A percentile compares a stretch with the other conserved stretches of the same genome.
These are phyloP conservation scores for Ophion ellenae DNA, from an alignment of 2,888 invertebrate genomes.

Conservation along the genomic window DNA sequence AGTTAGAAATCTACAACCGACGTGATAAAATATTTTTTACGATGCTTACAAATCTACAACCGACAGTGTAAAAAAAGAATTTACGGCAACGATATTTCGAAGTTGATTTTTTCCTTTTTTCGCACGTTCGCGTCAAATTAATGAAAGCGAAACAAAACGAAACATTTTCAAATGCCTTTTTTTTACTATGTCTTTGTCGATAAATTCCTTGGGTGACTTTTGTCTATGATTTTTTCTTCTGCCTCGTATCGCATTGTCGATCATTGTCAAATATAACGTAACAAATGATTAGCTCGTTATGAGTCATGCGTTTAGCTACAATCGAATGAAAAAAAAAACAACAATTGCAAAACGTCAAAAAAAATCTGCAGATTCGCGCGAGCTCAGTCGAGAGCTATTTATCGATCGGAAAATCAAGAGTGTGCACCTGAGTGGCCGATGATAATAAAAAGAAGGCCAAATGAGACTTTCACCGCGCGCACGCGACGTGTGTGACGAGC, in stretches of 20 bases:
- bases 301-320: background rate
- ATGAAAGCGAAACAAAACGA: too few species aligned
- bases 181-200: background rate
- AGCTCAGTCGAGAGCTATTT: background rate
- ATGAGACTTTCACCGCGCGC: slow-evolving; percentile 52
- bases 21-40: background rate
- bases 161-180: too few species aligned
- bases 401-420: slow-evolving; percentile 44
- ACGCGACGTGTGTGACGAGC: slow-evolving; percentile 19
- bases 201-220: background rate
- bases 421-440: background rate
- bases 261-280: background rate
- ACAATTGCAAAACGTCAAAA: too few species aligned
- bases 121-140: too few species aligned
- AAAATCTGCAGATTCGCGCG: too few species aligned
- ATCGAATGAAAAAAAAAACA: background rate
- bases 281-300: background rate
- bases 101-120: too few species aligned
- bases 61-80: background rate
- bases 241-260: background rate
- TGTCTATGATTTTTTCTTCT: background rate
- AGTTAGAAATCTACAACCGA: too few species aligned
- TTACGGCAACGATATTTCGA: background rate
- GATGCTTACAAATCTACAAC: background rate
- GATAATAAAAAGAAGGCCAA: slow-evolving; percentile 55